A percentile compares a stretch with the other conserved stretches of the same genome.
Conservation (phyloP, 2,888 invertebrate genomes). For the Automeris io region DNA sequence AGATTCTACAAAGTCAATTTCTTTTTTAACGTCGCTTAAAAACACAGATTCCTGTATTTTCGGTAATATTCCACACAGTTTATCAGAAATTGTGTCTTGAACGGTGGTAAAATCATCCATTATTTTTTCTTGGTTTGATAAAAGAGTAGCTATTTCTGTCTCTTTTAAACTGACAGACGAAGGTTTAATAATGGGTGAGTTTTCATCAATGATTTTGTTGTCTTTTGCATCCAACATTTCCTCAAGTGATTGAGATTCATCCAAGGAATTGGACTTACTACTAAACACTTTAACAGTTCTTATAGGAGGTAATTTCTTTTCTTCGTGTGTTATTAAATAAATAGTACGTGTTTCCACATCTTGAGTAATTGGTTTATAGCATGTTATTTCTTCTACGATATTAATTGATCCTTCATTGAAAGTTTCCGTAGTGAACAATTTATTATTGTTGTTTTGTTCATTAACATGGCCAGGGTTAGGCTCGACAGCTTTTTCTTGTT, state of each 20-base stretch:
- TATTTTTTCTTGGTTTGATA: no score
- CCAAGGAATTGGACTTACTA: conserved; percentile 78
- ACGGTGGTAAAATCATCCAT: no score
- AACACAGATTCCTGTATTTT: not conserved
- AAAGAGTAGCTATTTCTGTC: no score
- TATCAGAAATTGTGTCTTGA: no score
- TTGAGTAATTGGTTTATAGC: conserved; percentile 39
- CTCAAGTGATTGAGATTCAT: conserved; percentile 30
- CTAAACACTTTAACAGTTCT: conserved; percentile 73
- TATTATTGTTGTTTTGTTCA: conserved; percentile 67
- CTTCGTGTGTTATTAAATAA: conserved; percentile 84
- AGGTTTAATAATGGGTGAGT: conserved; percentile 29
- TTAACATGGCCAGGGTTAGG: conserved; percentile 24
- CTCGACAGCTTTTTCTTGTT: conserved; percentile 13
- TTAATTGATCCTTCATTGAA: conserved; percentile 40
- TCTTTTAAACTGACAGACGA: no score
- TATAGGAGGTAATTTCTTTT: conserved; percentile 81
- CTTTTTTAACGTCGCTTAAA: not conserved
- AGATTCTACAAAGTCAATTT: not conserved
- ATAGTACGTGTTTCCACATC: conserved; percentile 68
- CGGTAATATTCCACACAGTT: no score
- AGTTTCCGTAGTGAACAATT: conserved; percentile 40
- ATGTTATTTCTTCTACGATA: conserved; percentile 48
- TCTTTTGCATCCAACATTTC: conserved; percentile 24
- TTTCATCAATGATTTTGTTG: conserved; percentile 38